Evolutionary conservation across 2,888 invertebrate species (phyloP).

Genomic region (Epiblema foenella): DNA sequence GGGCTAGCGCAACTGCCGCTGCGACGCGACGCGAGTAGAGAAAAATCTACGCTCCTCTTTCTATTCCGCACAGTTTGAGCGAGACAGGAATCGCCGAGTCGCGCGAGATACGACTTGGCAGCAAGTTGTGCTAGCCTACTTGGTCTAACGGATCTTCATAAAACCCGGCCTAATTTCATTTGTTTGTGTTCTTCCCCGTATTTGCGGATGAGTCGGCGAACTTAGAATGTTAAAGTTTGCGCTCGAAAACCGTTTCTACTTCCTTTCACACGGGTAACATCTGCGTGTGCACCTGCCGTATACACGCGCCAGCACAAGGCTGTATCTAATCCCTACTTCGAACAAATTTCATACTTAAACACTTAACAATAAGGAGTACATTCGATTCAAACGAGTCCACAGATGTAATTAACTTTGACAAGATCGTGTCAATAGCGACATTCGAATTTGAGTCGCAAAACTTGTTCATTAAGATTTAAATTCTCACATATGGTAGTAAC

Average conservation of each 20-base stretch:
- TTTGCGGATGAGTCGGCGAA: no score
- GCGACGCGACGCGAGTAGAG: no score
- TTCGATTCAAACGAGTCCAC: neutral
- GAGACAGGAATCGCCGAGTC: no score
- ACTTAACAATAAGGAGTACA: neutral
- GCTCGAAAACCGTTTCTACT: slow-evolving; percentile 11
- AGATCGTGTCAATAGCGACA: neutral
- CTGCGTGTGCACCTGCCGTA: slow-evolving; percentile 13
- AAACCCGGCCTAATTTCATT: no score
- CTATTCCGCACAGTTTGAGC: no score
- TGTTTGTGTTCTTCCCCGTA: no score
- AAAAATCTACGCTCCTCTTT: no score
- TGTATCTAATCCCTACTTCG: neutral
- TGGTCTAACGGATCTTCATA: no score
- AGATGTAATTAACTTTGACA: neutral
- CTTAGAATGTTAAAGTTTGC: slow-evolving; percentile 1
- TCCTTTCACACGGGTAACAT: slow-evolving; percentile 25
- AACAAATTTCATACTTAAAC: neutral
- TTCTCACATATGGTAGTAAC: neutral
- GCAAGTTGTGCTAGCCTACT: no score
- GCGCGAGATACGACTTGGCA: no score
- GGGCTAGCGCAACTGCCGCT: no score
- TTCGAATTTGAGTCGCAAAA: neutral
- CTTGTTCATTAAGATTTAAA: neutral
- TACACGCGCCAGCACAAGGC: neutral